Evolutionary conservation across 2,113 vertebrate genomes (phyloP).

Genomic region (Protomyctophum bolini): DNA sequence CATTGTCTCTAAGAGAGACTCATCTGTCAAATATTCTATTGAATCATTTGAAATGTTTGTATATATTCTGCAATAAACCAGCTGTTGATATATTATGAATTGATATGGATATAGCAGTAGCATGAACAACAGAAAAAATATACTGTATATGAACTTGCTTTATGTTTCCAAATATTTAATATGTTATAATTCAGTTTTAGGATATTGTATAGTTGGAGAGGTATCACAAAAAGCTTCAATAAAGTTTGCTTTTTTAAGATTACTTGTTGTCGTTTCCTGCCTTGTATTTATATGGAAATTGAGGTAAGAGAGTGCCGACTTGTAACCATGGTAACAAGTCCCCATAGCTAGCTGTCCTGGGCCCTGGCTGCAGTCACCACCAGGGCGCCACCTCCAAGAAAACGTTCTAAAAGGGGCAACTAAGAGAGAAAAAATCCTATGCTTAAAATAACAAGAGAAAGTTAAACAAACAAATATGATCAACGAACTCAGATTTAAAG

Average conservation of each 20-base stretch:
- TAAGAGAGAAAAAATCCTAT: no score
- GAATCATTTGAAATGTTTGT: constrained; percentile 77
- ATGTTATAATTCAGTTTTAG: background rate
- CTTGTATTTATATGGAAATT: background rate
- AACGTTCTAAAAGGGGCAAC: no score
- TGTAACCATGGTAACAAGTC: no score
- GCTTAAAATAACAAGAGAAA: no score
- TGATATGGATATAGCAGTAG: constrained; percentile 51
- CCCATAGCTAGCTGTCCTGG: no score
- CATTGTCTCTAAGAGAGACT: constrained; percentile 84
- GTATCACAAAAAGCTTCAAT: background rate
- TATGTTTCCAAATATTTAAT: constrained; percentile 1
- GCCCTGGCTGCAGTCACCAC: no score
- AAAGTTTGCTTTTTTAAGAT: background rate
- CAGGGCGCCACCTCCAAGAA: no score
- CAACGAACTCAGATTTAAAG: no score
- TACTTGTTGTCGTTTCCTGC: background rate
- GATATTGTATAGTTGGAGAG: background rate
- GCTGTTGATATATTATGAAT: constrained; percentile 59
- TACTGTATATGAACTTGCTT: background rate
- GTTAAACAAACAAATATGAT: no score
- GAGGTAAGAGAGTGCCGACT: background rate
- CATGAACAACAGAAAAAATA: constrained; percentile 67
- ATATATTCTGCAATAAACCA: constrained; percentile 56
- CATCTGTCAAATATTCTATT: constrained; percentile 83